Evolutionary conservation across 1,140 invertebrate species (phyloP), one percentile per base, ranked within the genome.

Genomic region (Gyrodactylus salaris): DNA sequence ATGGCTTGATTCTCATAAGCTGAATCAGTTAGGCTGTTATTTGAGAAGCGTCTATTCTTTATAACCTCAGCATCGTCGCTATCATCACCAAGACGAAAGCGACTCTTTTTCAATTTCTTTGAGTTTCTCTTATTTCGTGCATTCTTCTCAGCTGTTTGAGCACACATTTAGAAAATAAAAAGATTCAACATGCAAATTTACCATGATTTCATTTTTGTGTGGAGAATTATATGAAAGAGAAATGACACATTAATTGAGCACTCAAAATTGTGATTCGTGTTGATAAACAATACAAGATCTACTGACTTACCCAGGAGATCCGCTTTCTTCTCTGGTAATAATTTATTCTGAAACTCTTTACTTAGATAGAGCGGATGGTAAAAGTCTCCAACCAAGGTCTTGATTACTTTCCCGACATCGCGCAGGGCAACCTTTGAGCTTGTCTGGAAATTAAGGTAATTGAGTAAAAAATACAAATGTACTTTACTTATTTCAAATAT

Each of bases 351-450:
- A 74, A 27, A 27, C 74, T 72, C 70, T 74, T 74, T 73, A 25
- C 23, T 27, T 24, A 68, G n/a, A 27, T 79, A 80, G n/a, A 76
- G 69, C 0, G 77, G 77, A 20, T 76, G 72, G 70, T 78, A 79
- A 71, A 77, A 79, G 74, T 79, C 79, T 16, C 79, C 79, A 25
- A 80, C 76, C 16, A 80, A 74, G 1, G 76, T 74, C 71, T 79
- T 76, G 0, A 80, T 77, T 73, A 79, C 27, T n/a, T 76, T 34
- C 0, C 78, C 79, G 1, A 80, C 78, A 70, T 78, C 77, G 20
- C 69, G 23, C 25, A 76, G 20, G 25, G n/a, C 16, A 20, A 73
- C 26, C n/a, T 27, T 74, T 21, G 2, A 73, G 19, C 72, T 7
- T 7, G 24, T 74, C 26, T 74, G 1, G 23, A 74, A 24, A 21